Evolutionary conservation across 2,888 invertebrate genomes (phyloP).

Genomic region (Schrankia costaestrigalis): DNA sequence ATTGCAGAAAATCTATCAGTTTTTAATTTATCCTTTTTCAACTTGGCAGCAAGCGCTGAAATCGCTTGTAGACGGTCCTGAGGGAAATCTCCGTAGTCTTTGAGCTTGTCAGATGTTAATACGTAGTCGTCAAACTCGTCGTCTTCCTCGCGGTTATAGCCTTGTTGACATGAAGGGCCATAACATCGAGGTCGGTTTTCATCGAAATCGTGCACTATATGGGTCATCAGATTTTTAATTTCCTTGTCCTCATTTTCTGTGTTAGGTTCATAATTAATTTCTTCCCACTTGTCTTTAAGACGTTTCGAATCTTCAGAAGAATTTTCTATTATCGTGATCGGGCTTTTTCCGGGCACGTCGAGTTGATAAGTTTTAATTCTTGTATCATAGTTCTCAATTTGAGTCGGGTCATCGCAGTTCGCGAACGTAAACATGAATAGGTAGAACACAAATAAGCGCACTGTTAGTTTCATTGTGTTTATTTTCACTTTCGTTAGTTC

Average conservation of each 20-base stretch:
- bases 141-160: constrained; percentile 50
- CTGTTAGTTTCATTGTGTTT: constrained; percentile 65
- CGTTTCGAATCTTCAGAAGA: constrained; percentile 30
- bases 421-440: constrained; percentile 49
- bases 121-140: constrained; percentile 82
- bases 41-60: constrained; percentile 67
- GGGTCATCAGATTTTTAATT: constrained; percentile 66
- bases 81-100: constrained; percentile 59
- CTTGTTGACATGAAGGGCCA: constrained; percentile 71
- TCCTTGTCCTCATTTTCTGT: constrained; percentile 51
- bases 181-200: constrained; percentile 63
- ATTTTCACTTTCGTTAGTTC: constrained; percentile 69
- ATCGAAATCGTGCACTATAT: constrained; percentile 64
- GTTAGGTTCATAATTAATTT: constrained; percentile 35
- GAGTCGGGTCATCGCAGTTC: constrained; percentile 51
- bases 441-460: constrained; percentile 55
- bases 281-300: constrained; percentile 41
- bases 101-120: constrained; percentile 81
- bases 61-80: constrained; percentile 71
- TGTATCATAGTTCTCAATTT: constrained; percentile 58
- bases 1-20: constrained; percentile 39
- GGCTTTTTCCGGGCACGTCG: constrained; percentile 78
- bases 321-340: constrained; percentile 81
- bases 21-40: constrained; percentile 69
- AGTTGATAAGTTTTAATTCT: constrained; percentile 76